Evolutionary conservation across 2,888 invertebrate genomes (phyloP), one percentile per base, ranked within the genome.

Genomic region (Urechis unicinctus): DNA sequence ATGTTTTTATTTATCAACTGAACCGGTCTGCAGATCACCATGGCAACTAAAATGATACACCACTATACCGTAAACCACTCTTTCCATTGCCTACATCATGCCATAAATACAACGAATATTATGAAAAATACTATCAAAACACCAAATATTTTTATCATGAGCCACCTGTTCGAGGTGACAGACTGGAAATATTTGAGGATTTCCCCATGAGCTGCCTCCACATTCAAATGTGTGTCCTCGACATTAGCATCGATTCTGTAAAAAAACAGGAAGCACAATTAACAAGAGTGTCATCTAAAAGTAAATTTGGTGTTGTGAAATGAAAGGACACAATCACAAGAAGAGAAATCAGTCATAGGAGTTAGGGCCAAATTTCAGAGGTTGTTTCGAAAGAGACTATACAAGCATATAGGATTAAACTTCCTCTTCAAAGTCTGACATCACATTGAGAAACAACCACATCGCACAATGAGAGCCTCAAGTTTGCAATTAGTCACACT

Each of bases 81-180:
- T n/a, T n/a, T n/a, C n/a, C n/a, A n/a, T n/a, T n/a, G n/a, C n/a
- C n/a, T n/a, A n/a, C n/a, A 49, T 60, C 86, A 89, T 70, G 94
- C 91, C 84, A 97, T 83, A 81, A 98, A 95, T 67, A 98, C 87
- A 75, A 98, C 89, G 83, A 98, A 98, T 78, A 99, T 91, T 80
- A 98, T 88, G 79, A 99, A 98, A 84, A 99, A 98, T 75, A 96
- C 89, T 83, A 98, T 94, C 54, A 99, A 83, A 61, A 98, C 91
- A 53, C 89, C 97, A 81, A 99, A 98, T 66, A 99, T 88, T 83
- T 99, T 99, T 68, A 99, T 89, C 95, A 98, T 98, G 31, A 98
- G 83, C 88, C 96, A 97, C 69, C 98, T 85, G 81, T 98, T 99
- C 61, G 91, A 91, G 21, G 95, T 91, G 41, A 99, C 90, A 55